Conservation (phyloP, 2,797 vertebrate species). For the Xenentodon cancila region DNA sequence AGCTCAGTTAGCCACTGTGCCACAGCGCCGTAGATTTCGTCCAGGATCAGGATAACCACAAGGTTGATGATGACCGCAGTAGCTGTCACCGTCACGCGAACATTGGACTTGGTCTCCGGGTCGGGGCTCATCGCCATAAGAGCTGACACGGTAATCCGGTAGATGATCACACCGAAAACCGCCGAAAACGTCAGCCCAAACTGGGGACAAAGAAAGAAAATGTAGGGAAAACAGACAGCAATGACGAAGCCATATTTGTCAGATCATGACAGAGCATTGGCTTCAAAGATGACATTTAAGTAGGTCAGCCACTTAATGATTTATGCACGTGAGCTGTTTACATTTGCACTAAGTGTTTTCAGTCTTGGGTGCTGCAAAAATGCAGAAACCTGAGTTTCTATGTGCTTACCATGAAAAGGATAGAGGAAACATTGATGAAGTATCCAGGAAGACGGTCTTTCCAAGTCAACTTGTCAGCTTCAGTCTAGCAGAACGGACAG, state of each 20-base stretch:
- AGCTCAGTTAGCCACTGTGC: conserved; percentile 96
- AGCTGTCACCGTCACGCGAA: conserved; percentile 91
- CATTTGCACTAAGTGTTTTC: no score
- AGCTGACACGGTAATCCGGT: conserved; percentile 91
- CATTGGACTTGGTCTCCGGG: conserved; percentile 88
- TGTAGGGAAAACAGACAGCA: conserved; percentile 8
- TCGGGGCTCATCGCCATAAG: conserved; percentile 91
- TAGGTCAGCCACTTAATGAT: conserved; percentile 22
- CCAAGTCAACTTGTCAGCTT: conserved; percentile 90
- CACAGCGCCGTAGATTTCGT: conserved; percentile 95
- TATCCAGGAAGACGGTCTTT: conserved; percentile 93
- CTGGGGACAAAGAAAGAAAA: conserved; percentile 66
- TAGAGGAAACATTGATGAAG: conserved; percentile 89
- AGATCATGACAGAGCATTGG: neutral
- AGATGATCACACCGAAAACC: conserved; percentile 94
- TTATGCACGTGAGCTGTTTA: no score
- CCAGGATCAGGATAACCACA: conserved; percentile 94
- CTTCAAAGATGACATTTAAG: conserved; percentile 23
- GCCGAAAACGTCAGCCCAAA: conserved; percentile 93
- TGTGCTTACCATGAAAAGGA: conserved; percentile 92
- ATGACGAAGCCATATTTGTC: conserved; percentile 13
- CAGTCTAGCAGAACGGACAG: conserved; percentile 51
- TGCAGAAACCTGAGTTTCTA: neutral
- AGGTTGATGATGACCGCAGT: conserved; percentile 97
- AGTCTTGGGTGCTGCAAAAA: neutral